These are phyloP conservation scores for Molossus alvarezi DNA, from an alignment of 2,797 vertebrate species.

Conservation along the genomic window DNA sequence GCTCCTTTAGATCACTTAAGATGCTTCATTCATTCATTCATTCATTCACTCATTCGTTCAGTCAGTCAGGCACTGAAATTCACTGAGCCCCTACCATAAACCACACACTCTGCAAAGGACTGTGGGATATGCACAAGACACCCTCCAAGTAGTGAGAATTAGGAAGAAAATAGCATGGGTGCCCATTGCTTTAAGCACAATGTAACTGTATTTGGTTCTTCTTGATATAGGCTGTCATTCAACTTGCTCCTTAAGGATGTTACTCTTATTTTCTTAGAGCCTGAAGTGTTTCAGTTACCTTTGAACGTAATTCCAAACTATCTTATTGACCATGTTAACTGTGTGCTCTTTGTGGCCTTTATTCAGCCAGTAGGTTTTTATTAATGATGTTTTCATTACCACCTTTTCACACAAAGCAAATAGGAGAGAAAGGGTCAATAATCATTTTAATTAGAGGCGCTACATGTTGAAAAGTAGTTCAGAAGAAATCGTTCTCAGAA, in stretches of 20 bases:
- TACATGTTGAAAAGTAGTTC: conserved; percentile 51
- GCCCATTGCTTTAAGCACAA: not conserved
- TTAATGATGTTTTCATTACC: conserved; percentile 48
- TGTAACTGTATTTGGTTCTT: conserved; percentile 67
- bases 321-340: conserved; percentile 25
- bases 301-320: conserved; percentile 1
- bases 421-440: conserved; percentile 31
- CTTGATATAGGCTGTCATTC: conserved; percentile 47
- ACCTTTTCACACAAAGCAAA: conserved; percentile 50
- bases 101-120: not conserved
- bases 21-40: not conserved
- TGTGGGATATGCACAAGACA: not conserved
- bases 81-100: not conserved
- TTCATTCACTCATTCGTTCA: not conserved
- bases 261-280: conserved; percentile 61
- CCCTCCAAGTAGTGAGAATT: not conserved
- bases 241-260: conserved; percentile 51
- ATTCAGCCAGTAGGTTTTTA: not conserved
- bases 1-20: not conserved
- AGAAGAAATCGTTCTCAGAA: conserved; percentile 69
- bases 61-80: not conserved
- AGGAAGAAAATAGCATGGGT: conserved; percentile 30
- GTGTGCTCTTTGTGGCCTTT: conserved; percentile 26
- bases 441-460: conserved; percentile 63
- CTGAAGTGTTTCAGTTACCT: conserved; percentile 63